Conservation (phyloP, 2,797 vertebrate species). For the Sebastes kiyomatsui region DNA sequence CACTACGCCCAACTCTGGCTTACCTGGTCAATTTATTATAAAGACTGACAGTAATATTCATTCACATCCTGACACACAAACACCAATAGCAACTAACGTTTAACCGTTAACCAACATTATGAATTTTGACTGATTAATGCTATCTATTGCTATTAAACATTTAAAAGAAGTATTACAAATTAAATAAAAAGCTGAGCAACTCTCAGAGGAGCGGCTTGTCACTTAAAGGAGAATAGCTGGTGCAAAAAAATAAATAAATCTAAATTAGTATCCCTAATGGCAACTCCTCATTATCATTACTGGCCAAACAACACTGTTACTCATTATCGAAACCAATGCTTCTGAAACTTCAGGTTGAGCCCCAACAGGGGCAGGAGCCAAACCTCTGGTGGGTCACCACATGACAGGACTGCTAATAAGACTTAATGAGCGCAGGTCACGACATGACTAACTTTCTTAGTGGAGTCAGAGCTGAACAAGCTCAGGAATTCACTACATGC, state of each 20-base stretch:
- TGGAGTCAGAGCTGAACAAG: neutral
- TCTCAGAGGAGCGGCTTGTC: neutral
- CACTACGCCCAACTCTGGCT: neutral
- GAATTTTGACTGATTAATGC: too few species aligned
- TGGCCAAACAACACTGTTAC: neutral
- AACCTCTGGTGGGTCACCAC: neutral
- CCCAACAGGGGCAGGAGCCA: neutral
- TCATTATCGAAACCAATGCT: constrained; percentile 15
- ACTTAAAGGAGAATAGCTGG: neutral
- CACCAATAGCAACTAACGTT: neutral
- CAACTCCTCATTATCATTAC: neutral
- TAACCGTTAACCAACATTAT: too few species aligned
- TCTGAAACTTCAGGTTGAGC: neutral
- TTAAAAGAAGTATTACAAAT: neutral
- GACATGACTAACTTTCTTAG: neutral
- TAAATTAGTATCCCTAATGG: neutral
- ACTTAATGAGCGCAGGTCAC: constrained; percentile 35
- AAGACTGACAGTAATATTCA: neutral
- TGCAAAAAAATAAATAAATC: fast-evolving
- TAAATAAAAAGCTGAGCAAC: neutral
- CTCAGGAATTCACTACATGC: neutral
- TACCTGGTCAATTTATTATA: neutral
- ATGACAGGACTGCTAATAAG: constrained; percentile 50
- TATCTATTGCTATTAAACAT: too few species aligned
- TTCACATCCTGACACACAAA: neutral